A percentile compares a stretch with the other conserved stretches of the same genome.
Conservation (phyloP, 2,797 vertebrate species). For the Rhynchotus rufescens region DNA sequence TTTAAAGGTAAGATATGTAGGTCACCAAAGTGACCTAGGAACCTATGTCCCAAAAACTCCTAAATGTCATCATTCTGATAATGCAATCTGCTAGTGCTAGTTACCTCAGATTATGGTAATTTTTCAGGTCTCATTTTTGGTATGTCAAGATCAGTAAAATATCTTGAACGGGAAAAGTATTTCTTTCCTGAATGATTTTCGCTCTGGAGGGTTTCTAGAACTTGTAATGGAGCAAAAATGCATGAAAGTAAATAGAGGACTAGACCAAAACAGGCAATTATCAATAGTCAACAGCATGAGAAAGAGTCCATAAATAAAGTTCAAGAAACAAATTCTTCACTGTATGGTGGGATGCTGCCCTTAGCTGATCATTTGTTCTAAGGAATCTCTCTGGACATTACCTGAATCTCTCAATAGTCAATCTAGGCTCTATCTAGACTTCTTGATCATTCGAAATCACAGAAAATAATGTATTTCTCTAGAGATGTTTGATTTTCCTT, state of each 20-base stretch:
- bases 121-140: neutral
- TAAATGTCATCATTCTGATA: neutral
- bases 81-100: neutral
- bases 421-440: neutral
- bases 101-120: neutral
- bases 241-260: neutral
- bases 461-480: neutral
- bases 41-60: neutral
- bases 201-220: neutral
- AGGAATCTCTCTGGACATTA: neutral
- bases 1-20: neutral
- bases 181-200: neutral
- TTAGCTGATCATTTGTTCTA: neutral
- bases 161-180: neutral
- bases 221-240: neutral
- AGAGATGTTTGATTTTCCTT: neutral
- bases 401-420: neutral
- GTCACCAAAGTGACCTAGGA: neutral
- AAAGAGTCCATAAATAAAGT: no score
- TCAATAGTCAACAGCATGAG: neutral
- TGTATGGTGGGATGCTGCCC: accelerated
- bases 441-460: neutral
- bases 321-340: neutral
- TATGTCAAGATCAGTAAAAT: neutral
- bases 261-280: neutral